Evolutionary conservation across 2,888 invertebrate genomes (phyloP), one percentile per base, ranked within the genome.

Genomic region (Amblyjoppa fuscipennis): DNA sequence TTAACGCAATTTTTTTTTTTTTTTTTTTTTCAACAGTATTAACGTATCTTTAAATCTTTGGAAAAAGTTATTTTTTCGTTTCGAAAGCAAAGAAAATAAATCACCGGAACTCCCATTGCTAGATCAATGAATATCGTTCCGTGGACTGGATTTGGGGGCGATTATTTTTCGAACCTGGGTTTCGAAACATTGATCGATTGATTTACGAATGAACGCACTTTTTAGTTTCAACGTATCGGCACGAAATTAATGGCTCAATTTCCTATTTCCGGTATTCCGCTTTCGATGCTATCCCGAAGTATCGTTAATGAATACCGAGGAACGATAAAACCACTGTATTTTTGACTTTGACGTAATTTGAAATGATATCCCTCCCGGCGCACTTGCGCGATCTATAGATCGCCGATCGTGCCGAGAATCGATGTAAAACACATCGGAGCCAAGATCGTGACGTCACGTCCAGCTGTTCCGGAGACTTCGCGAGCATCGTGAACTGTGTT

Each of bases 401-500:
- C 78, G 45, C 9, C 51, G 34, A 34, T 38, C 20, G 53, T 31
- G 28, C 61, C 38, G 25, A 82, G 28, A 53, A 59, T 80, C 53
- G 70, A 70, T 64, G 51, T 25, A 64, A 51, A 66, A 78, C 59
- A 56, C 49, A 45, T 16, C 11, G 45, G 68, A 76, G 64, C 13
- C n/a, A 76, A 25, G 76, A 80, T 71, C 79, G 82, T 83, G 82
- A 41, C 82, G 82, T 83, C 85, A 85, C 85, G 85, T 85, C 73
- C 85, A 85, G 85, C 85, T 83, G 85, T 79, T 85, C 68, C 41
- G 2, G 59, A 38, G 82, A 87, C 81, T 82, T 82, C 31, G 1
- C 84, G 77, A 81, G 59, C 61, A 74, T 66, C 41, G 73, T 11
- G 31, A 34, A 13, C 16, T 45, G 34, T 70, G 53, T 74, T 49